Evolutionary conservation across 1,140 invertebrate species (phyloP).

Genomic region (Eupeodes corollae): DNA sequence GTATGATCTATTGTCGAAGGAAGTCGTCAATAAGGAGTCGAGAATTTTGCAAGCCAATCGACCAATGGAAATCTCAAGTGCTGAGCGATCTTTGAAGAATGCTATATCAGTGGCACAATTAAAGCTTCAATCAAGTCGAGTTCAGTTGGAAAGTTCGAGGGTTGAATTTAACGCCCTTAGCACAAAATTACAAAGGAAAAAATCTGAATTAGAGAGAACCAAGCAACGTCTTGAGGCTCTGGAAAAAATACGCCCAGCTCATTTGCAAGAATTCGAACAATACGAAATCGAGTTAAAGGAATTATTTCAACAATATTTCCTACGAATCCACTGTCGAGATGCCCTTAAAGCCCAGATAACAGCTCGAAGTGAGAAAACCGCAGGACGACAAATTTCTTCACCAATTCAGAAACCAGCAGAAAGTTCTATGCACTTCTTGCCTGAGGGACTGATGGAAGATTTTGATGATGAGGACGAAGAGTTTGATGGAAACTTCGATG

Average conservation of each 20-base stretch:
- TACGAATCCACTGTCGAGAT: constrained; percentile 73
- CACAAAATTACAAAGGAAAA: constrained; percentile 82
- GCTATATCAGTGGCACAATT: constrained; percentile 46
- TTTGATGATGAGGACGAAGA: constrained; percentile 26
- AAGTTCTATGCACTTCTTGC: constrained; percentile 29
- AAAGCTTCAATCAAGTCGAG: constrained; percentile 20
- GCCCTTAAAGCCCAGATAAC: constrained; percentile 35
- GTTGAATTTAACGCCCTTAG: constrained; percentile 64
- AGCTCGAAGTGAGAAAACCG: constrained; percentile 17
- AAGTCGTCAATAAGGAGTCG: constrained; percentile 67
- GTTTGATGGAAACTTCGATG: constrained; percentile 15
- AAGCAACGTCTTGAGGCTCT: constrained; percentile 85
- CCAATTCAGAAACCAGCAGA: constrained; percentile 26
- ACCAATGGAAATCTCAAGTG: constrained; percentile 71
- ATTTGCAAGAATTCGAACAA: constrained; percentile 91
- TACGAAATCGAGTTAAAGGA: constrained; percentile 76
- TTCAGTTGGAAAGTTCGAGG: constrained; percentile 29
- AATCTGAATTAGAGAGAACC: constrained; percentile 80
- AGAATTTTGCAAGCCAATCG: constrained; percentile 53
- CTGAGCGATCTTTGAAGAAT: constrained; percentile 62
- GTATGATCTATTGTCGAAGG: constrained; percentile 83
- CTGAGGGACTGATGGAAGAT: constrained; percentile 26
- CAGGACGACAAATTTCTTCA: constrained; percentile 21
- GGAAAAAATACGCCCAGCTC: constrained; percentile 92
- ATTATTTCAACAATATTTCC: constrained; percentile 80